These are phyloP conservation scores for Galago senegalensis DNA, from an alignment of 2,797 vertebrate genomes.

Conservation along the genomic window DNA sequence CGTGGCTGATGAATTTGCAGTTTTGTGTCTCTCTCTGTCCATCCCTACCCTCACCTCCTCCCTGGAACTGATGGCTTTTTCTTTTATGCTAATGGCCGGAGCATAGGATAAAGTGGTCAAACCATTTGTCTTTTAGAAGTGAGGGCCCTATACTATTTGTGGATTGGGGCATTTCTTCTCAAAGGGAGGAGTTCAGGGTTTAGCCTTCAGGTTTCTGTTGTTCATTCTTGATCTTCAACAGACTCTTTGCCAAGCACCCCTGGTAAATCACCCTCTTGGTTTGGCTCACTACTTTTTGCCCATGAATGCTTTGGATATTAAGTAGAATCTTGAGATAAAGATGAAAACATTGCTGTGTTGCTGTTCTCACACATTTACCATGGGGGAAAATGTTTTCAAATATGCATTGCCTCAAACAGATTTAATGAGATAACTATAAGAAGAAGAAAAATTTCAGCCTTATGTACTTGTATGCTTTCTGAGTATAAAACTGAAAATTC, in stretches of 20 bases:
- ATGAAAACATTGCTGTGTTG: conserved; percentile 75
- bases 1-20: background rate
- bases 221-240: background rate
- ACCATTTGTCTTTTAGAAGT: no score
- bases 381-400: conserved; percentile 83
- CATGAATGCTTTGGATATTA: conserved; percentile 69
- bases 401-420: conserved; percentile 75
- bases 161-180: background rate
- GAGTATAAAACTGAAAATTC: conserved; percentile 82
- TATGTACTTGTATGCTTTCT: conserved; percentile 80
- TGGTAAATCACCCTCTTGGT: background rate
- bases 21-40: background rate
- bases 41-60: fast-evolving
- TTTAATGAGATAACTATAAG: conserved; percentile 75
- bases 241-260: background rate
- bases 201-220: background rate
- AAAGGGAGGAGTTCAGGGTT: background rate
- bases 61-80: background rate
- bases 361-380: conserved; percentile 66
- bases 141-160: fast-evolving
- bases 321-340: conserved; percentile 66
- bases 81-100: background rate
- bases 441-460: conserved; percentile 61
- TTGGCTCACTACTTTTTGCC: conserved; percentile 53
- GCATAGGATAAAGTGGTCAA: background rate